Evolutionary conservation across 2,113 vertebrate species (phyloP).

Genomic region (Hippoglossus stenolepis): DNA sequence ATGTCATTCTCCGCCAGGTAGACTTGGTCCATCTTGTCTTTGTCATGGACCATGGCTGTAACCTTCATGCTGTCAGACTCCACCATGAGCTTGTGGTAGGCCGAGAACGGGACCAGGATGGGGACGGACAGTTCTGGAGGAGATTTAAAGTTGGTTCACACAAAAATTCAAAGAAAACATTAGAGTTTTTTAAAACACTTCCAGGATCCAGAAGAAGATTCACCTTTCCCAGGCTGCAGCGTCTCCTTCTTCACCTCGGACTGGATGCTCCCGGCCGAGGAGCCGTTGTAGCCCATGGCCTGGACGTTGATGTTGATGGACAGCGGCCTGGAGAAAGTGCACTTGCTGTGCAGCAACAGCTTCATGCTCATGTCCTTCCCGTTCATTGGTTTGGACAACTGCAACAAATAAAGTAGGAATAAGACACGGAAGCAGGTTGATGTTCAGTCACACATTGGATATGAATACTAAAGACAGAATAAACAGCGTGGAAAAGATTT

Average conservation of each 20-base stretch:
- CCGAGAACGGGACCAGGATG: slow-evolving; percentile 81
- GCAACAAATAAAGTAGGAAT: background rate
- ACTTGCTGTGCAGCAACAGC: slow-evolving; percentile 50
- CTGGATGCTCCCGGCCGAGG: background rate
- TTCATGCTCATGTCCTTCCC: slow-evolving; percentile 60
- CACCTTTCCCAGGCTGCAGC: slow-evolving; percentile 62
- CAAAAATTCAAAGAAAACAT: too few relatives aligned
- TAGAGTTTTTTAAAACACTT: too few relatives aligned
- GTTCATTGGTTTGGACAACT: slow-evolving; percentile 42
- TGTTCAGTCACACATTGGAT: background rate
- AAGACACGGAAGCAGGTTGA: background rate
- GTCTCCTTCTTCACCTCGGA: slow-evolving; percentile 3
- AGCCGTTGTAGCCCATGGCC: slow-evolving; percentile 65
- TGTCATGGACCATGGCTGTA: slow-evolving; percentile 71
- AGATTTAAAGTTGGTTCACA: background rate
- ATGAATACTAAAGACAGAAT: background rate
- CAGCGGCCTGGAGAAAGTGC: background rate
- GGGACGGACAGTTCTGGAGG: slow-evolving; percentile 82
- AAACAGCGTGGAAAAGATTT: too few relatives aligned
- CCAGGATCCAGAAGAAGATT: background rate
- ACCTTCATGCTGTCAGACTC: slow-evolving; percentile 83
- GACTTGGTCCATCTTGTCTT: background rate
- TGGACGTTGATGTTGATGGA: slow-evolving; percentile 51
- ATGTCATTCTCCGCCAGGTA: slow-evolving; percentile 82
- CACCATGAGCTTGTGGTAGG: slow-evolving; percentile 79